Evolutionary conservation across 2,113 vertebrate genomes (phyloP), one percentile per base, ranked within the genome.

Genomic region (Prunella himalayana): DNA sequence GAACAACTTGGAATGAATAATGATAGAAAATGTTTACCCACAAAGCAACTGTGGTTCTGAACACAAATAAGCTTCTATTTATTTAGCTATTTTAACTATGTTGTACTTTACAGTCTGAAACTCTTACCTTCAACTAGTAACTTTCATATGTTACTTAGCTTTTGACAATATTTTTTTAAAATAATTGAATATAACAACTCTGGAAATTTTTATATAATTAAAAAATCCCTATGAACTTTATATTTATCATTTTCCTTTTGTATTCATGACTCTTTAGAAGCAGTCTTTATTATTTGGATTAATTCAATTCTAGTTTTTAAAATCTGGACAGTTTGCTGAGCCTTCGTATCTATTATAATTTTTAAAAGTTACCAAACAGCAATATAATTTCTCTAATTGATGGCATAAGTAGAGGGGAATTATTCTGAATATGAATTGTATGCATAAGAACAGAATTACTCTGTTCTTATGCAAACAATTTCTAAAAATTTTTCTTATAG

Each of bases 281-380:
- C 2, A 66, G 18, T 65, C 15, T 49, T 49, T 66, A 10, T 47
- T 81, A 45, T 33, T 13, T 78, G 19, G 14, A 54, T 89, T 50
- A 45, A 39, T 86, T 57, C 6, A 75, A 25, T 37, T 45, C 15
- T 42, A 50, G 35, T 64, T 50, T 85, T 71, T 68, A 39, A 66
- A 16, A 69, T 54, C 27, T 47, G 16, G 7, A 41, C 8, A 45
- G 2, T 5, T 50, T 53, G 6, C 0, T 0, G 4, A 80, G 6
- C 19, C 28, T 61, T 83, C 20, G 9, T 57, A 53, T 25, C 7
- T 77, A 45, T 61, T 56, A 42, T 11, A 42, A 66, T 31, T 76
- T 14, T 6, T 0, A 60, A 72, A 57, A 69, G 5, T 6, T 37
- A 39, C 16, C 42, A 25, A 59, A 47, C 2, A 41, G 9, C 5